Conservation (phyloP, 2,113 vertebrate genomes). For the Daphoenositta chrysoptera region DNA sequence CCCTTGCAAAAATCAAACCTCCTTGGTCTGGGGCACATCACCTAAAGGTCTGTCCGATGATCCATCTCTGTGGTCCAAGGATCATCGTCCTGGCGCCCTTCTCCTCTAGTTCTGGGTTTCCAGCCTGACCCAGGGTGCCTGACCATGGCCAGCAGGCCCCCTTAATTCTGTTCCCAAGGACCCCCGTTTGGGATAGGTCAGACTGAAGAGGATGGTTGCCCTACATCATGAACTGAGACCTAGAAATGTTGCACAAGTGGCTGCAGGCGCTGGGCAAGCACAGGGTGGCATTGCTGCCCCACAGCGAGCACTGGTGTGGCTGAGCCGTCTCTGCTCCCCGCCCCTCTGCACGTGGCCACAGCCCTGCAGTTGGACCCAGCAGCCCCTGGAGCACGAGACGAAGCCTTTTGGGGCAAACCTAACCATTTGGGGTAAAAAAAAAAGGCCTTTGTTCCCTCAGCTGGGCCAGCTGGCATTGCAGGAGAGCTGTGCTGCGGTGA, state of each 20-base stretch:
- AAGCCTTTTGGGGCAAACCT: background rate
- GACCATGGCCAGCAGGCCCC: background rate
- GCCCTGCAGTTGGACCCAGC: background rate
- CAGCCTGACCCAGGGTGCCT: background rate
- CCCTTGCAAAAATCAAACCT: background rate
- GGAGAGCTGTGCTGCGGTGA: background rate
- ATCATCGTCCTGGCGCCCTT: background rate
- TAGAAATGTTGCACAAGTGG: background rate
- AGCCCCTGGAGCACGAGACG: background rate
- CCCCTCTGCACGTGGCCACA: background rate
- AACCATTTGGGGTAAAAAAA: background rate
- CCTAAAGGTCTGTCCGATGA: background rate
- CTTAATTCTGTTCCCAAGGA: background rate
- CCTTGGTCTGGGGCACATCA: fast-evolving
- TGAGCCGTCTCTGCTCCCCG: background rate
- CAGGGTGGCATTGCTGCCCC: background rate
- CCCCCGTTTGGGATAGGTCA: background rate
- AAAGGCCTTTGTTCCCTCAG: background rate
- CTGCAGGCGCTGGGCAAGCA: background rate
- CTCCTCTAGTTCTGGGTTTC: background rate
- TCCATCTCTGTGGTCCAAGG: background rate
- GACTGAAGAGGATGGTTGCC: background rate
- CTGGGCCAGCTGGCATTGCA: background rate
- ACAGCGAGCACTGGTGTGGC: fast-evolving
- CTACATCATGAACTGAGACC: fast-evolving